Evolutionary conservation across 2,888 invertebrate genomes (phyloP).

Genomic region (Xanthia icteritia): DNA sequence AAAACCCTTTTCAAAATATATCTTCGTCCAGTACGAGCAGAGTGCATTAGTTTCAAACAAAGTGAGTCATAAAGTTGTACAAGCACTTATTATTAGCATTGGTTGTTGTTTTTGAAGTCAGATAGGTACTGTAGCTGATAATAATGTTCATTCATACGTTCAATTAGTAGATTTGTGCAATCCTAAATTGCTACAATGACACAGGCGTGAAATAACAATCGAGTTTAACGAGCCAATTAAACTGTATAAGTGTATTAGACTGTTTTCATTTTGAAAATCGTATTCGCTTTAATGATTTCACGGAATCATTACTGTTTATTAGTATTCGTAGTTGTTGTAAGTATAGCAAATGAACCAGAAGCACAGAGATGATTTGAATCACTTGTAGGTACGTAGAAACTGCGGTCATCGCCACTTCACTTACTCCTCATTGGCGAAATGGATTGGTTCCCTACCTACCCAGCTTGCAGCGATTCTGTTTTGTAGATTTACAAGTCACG

Average conservation of each 20-base stretch:
- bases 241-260: conserved; percentile 57
- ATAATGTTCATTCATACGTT: conserved; percentile 61
- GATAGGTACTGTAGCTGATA: conserved; percentile 49
- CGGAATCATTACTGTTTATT: conserved; percentile 28
- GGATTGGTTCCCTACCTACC: conserved; percentile 68
- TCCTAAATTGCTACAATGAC: conserved; percentile 66
- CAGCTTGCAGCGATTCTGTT: conserved; percentile 68
- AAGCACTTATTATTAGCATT: conserved; percentile 65
- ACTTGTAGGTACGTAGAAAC: conserved; percentile 63
- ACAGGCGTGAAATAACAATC: conserved; percentile 62
- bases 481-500: conserved; percentile 82
- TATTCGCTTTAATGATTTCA: conserved; percentile 29
- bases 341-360: conserved; percentile 67
- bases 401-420: conserved; percentile 70
- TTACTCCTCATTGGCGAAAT: conserved; percentile 75
- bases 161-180: conserved; percentile 67
- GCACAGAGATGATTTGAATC: conserved; percentile 71
- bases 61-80: conserved; percentile 67
- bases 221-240: conserved; percentile 73
- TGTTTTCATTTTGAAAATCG: conserved; percentile 42
- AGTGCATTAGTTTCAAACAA: conserved; percentile 60
- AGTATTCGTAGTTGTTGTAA: conserved; percentile 34
- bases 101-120: conserved; percentile 63
- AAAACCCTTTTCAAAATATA: conserved; percentile 26
- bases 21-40: conserved; percentile 23